Conservation (phyloP, 2,113 vertebrate species). For the Lepisosteus oculatus region DNA sequence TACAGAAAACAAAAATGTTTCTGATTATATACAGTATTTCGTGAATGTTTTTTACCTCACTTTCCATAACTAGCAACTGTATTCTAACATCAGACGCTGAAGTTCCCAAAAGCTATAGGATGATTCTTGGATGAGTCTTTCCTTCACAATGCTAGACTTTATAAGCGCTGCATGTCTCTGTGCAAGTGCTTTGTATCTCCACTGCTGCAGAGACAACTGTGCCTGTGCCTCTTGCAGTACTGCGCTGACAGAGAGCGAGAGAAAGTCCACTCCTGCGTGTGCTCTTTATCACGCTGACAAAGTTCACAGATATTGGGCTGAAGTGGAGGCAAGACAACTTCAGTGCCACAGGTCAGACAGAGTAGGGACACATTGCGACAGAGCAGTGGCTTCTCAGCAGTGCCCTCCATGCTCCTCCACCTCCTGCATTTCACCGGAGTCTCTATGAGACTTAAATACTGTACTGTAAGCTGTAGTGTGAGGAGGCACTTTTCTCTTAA, state of each 20-base stretch:
- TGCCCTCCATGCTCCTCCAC: not conserved
- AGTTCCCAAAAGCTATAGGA: too few species aligned
- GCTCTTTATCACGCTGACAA: slow-evolving; percentile 78
- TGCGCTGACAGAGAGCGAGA: slow-evolving; percentile 16
- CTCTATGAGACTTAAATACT: slow-evolving; percentile 32
- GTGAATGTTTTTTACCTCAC: too few species aligned
- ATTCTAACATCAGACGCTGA: too few species aligned
- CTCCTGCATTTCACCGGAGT: slow-evolving; percentile 24
- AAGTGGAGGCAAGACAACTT: slow-evolving; percentile 64
- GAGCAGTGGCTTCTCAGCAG: slow-evolving; percentile 2
- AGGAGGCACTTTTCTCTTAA: not conserved
- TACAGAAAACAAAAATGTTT: too few species aligned
- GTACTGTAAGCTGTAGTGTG: not conserved
- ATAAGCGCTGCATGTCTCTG: not conserved
- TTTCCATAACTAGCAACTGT: too few species aligned
- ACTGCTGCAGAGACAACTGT: slow-evolving; percentile 52
- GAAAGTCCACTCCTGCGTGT: slow-evolving; percentile 56
- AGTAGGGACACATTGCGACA: slow-evolving; percentile 59
- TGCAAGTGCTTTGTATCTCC: slow-evolving; percentile 8
- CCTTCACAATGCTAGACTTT: too few species aligned
- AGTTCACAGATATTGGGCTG: slow-evolving; percentile 80
- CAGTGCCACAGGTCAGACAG: slow-evolving; percentile 69
- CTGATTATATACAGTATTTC: too few species aligned
- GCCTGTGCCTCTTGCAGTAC: slow-evolving; percentile 45
- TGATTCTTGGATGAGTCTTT: too few species aligned